A percentile compares a stretch with the other conserved stretches of the same genome.
These are phyloP conservation scores for Caenorhabditis drosophilae DNA, from an alignment of 2,888 invertebrate species.

Conservation along the genomic window DNA sequence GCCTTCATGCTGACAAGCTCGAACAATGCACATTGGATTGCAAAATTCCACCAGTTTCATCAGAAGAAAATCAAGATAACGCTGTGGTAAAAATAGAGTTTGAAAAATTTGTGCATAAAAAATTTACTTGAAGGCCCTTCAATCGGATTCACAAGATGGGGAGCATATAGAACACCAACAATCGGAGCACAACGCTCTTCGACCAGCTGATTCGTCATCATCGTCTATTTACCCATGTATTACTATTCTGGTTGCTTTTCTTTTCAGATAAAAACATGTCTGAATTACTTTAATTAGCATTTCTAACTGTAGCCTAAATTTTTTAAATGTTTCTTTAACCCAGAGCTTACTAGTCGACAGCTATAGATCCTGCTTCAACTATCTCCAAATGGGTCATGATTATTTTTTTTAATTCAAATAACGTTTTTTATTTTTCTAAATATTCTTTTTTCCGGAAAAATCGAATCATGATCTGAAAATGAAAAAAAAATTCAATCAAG, in stretches of 20 bases:
- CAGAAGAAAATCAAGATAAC: constrained; percentile 9
- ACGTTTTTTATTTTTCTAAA: no score
- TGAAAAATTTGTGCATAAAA: neutral
- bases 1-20: constrained; percentile 66
- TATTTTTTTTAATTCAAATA: no score
- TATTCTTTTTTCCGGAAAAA: no score
- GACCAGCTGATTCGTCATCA: constrained; percentile 27
- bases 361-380: no score
- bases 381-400: no score
- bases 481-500: no score
- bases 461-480: no score
- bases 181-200: constrained; percentile 37
- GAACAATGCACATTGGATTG: constrained; percentile 60
- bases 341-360: no score
- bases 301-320: no score
- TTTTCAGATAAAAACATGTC: constrained; percentile 4
- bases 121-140: constrained; percentile 12
- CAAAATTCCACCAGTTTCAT: constrained; percentile 28
- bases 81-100: constrained; percentile 7
- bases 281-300: no score
- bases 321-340: neutral
- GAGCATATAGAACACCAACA: constrained; percentile 23
- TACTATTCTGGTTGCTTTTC: neutral
- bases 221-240: neutral
- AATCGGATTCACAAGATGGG: constrained; percentile 17